Conservation (phyloP, 2,113 vertebrate genomes). For the Sapayoa aenigma region DNA sequence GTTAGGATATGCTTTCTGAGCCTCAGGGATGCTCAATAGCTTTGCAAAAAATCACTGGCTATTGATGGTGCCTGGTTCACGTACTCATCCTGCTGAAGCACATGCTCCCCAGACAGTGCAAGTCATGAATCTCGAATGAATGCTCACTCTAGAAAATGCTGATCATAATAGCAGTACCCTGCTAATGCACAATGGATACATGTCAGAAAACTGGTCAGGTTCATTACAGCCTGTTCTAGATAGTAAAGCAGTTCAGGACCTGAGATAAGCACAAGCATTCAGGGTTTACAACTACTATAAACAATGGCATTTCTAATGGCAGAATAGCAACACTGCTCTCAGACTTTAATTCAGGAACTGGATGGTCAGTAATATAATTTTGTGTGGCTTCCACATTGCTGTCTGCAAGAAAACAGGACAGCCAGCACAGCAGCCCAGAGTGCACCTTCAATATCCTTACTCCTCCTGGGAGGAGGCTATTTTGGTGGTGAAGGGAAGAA, state of each 20-base stretch:
- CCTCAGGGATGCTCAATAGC: background rate
- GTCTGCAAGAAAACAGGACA: background rate
- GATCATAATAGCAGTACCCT: background rate
- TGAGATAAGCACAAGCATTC: background rate
- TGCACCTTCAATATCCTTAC: accelerated
- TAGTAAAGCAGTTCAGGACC: background rate
- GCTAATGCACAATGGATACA: background rate
- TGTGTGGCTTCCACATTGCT: background rate
- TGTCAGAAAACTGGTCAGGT: background rate
- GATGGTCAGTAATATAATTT: background rate
- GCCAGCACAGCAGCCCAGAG: background rate
- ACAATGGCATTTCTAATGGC: accelerated
- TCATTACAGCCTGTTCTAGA: background rate
- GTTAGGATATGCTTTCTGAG: background rate
- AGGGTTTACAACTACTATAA: background rate
- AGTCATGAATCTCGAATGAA: background rate
- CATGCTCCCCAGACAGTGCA: background rate
- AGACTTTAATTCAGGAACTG: background rate
- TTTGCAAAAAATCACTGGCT: background rate
- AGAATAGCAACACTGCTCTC: background rate
- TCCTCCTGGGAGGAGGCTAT: background rate
- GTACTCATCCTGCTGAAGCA: background rate
- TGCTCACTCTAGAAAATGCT: background rate
- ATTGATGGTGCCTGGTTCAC: background rate
- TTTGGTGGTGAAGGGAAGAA: background rate